phyloP scores from a whole-genome alignment of 2,797 vertebrate genomes.

The Hoplostethus mediterraneus region DNA sequence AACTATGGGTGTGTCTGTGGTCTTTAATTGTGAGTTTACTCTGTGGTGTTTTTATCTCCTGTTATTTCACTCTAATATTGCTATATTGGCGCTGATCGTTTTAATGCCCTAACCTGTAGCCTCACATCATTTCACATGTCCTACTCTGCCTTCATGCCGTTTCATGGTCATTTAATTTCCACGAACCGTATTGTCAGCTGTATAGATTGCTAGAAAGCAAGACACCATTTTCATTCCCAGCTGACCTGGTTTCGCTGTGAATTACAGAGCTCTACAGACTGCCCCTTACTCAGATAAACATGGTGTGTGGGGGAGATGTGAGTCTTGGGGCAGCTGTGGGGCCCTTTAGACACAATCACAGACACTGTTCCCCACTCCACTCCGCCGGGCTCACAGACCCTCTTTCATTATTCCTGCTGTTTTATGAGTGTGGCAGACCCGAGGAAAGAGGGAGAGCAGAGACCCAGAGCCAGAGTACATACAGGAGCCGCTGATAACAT shows the following conservation, averaged over 20 bases:
- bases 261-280: slow-evolving; percentile 67
- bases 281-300: slow-evolving; percentile 60
- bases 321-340: slow-evolving; percentile 38
- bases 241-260: slow-evolving; percentile 41
- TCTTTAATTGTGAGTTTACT: slow-evolving; percentile 25
- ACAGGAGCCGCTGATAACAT: slow-evolving; percentile 71
- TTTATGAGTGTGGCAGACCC: slow-evolving; percentile 64
- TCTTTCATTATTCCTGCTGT: slow-evolving; percentile 78
- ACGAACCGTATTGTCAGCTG: slow-evolving; percentile 29
- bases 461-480: slow-evolving; percentile 25
- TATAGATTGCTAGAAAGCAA: slow-evolving; percentile 51
- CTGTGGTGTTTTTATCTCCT: neutral
- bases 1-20: no score
- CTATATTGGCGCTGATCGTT: no score
- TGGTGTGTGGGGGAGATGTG: slow-evolving; percentile 46
- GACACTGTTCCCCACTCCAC: slow-evolving; percentile 74
- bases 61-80: neutral
- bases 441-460: slow-evolving; percentile 64
- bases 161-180: slow-evolving; percentile 33
- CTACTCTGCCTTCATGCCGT: neutral
- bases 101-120: neutral
- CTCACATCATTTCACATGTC: neutral
- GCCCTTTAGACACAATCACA: slow-evolving; percentile 71
- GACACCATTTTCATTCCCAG: slow-evolving; percentile 31
- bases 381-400: slow-evolving; percentile 65